Conservation (phyloP, 2,888 invertebrate species). For the Brenthis hecate region DNA sequence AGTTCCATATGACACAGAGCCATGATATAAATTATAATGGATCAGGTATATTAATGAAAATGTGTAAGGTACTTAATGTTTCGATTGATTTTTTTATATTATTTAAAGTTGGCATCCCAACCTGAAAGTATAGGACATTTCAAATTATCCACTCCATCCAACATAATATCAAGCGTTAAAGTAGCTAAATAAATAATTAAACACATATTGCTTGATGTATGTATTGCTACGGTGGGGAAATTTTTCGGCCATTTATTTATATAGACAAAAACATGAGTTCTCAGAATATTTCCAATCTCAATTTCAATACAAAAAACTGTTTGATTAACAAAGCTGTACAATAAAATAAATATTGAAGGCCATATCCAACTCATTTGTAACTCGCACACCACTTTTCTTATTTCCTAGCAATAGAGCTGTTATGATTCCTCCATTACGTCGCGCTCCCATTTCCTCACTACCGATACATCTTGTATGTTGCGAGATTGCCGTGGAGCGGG, state of each 20-base stretch:
- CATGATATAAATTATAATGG: background rate
- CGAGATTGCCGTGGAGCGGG: slow-evolving; percentile 10
- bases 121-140: too few species aligned
- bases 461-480: slow-evolving; percentile 10
- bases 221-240: too few species aligned
- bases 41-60: slow-evolving; percentile 4
- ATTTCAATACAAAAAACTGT: too few species aligned
- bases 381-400: slow-evolving; percentile 21
- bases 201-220: too few species aligned
- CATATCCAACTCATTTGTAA: slow-evolving; percentile 3
- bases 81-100: too few species aligned
- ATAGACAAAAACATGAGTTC: too few species aligned
- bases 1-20: background rate
- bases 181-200: too few species aligned
- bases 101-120: too few species aligned
- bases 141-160: too few species aligned
- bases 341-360: background rate
- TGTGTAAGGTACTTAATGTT: background rate
- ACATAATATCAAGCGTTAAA: too few species aligned
- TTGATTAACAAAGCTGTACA: background rate
- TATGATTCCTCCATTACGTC: slow-evolving; percentile 32
- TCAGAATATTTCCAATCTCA: too few species aligned
- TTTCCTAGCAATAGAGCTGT: slow-evolving; percentile 31
- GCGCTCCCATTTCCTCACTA: slow-evolving; percentile 29
- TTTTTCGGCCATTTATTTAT: too few species aligned